These are phyloP conservation scores for Taenaris catops DNA, from an alignment of 2,888 invertebrate species.

Conservation along the genomic window DNA sequence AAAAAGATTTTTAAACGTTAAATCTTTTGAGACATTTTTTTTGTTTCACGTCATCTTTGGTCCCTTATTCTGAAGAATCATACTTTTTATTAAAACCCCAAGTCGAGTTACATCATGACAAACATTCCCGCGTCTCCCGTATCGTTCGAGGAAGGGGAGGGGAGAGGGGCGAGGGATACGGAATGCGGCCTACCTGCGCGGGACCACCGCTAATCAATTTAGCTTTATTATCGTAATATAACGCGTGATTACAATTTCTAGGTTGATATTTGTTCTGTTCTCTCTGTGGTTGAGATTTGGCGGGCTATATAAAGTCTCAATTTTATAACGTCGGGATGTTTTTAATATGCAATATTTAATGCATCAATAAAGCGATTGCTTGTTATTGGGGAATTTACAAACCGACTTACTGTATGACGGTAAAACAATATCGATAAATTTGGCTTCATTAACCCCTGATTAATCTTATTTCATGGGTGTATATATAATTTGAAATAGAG, in stretches of 20 bases:
- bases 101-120: slow-evolving; percentile 54
- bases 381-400: no score
- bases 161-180: slow-evolving; percentile 36
- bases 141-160: slow-evolving; percentile 25
- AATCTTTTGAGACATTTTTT: slow-evolving; percentile 20
- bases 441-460: no score
- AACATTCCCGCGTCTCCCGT: slow-evolving; percentile 41
- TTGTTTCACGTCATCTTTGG: slow-evolving; percentile 21
- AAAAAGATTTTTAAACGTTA: slow-evolving; percentile 13
- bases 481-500: no score
- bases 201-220: slow-evolving; percentile 77
- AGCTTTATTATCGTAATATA: slow-evolving; percentile 75
- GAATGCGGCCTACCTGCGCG: slow-evolving; percentile 76
- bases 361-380: no score
- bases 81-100: slow-evolving; percentile 47
- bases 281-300: slow-evolving; percentile 1
- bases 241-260: slow-evolving; percentile 67
- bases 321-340: no score
- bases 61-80: slow-evolving; percentile 26
- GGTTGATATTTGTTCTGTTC: slow-evolving; percentile 16
- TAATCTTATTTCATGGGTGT: no score
- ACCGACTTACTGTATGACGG: no score
- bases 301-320: not conserved
- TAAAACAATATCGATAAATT: no score
- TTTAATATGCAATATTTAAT: no score